These are phyloP conservation scores for Diorhabda sublineata DNA, from an alignment of 1,140 invertebrate species.

Conservation along the genomic window DNA sequence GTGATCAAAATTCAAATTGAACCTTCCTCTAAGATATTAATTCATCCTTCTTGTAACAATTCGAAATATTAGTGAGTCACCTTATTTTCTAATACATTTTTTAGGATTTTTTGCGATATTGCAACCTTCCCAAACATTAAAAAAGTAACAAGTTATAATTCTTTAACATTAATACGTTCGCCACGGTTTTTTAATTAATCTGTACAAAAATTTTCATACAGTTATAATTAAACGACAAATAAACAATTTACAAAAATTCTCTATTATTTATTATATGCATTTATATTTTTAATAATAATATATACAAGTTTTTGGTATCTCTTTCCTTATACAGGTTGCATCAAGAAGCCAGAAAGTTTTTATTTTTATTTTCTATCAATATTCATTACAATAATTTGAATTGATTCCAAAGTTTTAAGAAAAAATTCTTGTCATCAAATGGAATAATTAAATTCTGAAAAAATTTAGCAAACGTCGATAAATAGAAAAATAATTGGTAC, in stretches of 20 bases:
- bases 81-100: neutral
- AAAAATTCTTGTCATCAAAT: no score
- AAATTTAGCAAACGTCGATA: no score
- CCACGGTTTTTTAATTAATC: constrained; percentile 10
- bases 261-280: constrained; percentile 24
- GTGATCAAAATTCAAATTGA: no score
- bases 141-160: constrained; percentile 18
- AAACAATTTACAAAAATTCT: constrained; percentile 34
- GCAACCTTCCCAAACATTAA: constrained; percentile 21
- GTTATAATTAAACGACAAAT: constrained; percentile 20
- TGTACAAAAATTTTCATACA: constrained; percentile 31
- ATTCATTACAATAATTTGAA: no score
- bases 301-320: constrained; percentile 38
- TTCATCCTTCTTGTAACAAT: no score
- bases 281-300: constrained; percentile 17
- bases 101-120: constrained; percentile 5
- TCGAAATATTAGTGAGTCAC: no score
- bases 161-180: constrained; percentile 13
- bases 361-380: no score
- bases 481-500: no score
- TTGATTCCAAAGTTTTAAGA: no score
- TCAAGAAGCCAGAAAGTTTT: no score
- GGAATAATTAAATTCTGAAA: no score
- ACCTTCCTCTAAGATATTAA: no score
- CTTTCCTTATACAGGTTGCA: constrained; percentile 16